These are phyloP conservation scores for Maccullochella peelii DNA, from an alignment of 2,113 vertebrate genomes.

Conservation along the genomic window DNA sequence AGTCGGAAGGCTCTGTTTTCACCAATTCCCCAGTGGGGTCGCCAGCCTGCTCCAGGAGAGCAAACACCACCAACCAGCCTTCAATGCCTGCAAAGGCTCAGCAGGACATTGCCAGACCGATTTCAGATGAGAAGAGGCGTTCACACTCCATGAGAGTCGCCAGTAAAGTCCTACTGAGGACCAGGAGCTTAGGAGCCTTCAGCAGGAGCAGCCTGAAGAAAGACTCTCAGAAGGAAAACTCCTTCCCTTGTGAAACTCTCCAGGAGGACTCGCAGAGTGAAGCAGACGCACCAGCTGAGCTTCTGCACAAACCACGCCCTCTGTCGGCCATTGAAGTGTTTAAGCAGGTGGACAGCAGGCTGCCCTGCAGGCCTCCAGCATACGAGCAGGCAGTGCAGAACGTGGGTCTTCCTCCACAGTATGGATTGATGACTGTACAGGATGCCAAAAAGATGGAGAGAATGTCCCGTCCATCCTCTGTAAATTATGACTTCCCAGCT, in stretches of 20 bases:
- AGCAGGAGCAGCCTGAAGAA: constrained; percentile 82
- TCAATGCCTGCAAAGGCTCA: constrained; percentile 76
- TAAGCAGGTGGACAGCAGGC: constrained; percentile 84
- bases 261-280: constrained; percentile 80
- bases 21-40: constrained; percentile 88
- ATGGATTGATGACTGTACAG: constrained; percentile 85
- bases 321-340: constrained; percentile 90
- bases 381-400: constrained; percentile 88
- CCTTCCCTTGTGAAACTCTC: constrained; percentile 87
- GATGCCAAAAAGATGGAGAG: constrained; percentile 79
- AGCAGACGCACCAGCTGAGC: constrained; percentile 47
- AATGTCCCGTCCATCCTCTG: constrained; percentile 70
- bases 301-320: constrained; percentile 64
- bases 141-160: constrained; percentile 85
- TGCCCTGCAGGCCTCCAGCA: constrained; percentile 87
- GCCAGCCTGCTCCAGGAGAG: constrained; percentile 83
- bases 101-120: constrained; percentile 58
- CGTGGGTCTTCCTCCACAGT: constrained; percentile 46
- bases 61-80: constrained; percentile 76
- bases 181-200: constrained; percentile 80
- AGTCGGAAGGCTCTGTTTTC: constrained; percentile 88
- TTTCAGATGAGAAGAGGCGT: constrained; percentile 83
- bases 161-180: constrained; percentile 81
- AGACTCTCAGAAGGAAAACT: constrained; percentile 82
- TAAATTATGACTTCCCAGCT: constrained; percentile 73